Conservation (phyloP, 2,113 vertebrate genomes). For the Lucifuga dentata region DNA sequence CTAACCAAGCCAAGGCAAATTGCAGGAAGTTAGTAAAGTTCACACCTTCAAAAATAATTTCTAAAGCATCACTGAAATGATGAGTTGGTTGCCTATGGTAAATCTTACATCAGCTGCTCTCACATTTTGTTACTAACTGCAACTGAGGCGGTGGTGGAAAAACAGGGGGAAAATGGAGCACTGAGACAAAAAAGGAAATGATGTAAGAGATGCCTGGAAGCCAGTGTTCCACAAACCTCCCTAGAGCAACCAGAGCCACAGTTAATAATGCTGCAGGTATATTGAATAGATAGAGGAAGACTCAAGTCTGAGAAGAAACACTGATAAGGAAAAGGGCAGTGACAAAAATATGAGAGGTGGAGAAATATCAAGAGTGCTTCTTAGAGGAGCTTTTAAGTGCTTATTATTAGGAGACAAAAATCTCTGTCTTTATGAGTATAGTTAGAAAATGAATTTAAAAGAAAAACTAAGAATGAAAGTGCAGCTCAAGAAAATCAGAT, state of each 20-base stretch:
- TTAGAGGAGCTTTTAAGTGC: slow-evolving; percentile 21
- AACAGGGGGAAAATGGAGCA: slow-evolving; percentile 26
- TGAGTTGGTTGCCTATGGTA: slow-evolving; percentile 50
- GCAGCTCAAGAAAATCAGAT: slow-evolving; percentile 10
- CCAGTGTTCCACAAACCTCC: slow-evolving; percentile 47
- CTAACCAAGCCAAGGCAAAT: no score
- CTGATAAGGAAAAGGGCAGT: slow-evolving; percentile 32
- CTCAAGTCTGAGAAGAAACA: slow-evolving; percentile 20
- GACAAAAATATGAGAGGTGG: slow-evolving; percentile 30
- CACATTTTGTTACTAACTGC: slow-evolving; percentile 48
- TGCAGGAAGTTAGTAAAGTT: slow-evolving; percentile 35
- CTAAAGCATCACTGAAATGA: slow-evolving; percentile 39
- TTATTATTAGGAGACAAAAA: slow-evolving; percentile 28
- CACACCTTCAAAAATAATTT: slow-evolving; percentile 37
- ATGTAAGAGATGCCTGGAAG: slow-evolving; percentile 67
- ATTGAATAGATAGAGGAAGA: slow-evolving; percentile 33
- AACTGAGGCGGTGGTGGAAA: slow-evolving; percentile 15
- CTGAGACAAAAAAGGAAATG: slow-evolving; percentile 56
- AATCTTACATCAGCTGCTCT: slow-evolving; percentile 67
- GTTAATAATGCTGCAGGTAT: slow-evolving; percentile 54
- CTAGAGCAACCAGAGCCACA: slow-evolving; percentile 46
- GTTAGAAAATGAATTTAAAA: slow-evolving; percentile 14
- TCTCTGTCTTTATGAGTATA: slow-evolving; percentile 17
- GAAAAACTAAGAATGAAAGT: slow-evolving; percentile 11
- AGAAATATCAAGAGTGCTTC: slow-evolving; percentile 25